A percentile compares a stretch with the other conserved stretches of the same genome.
These are phyloP conservation scores for Centropristis striata DNA, from an alignment of 2,113 vertebrate genomes.

Conservation along the genomic window DNA sequence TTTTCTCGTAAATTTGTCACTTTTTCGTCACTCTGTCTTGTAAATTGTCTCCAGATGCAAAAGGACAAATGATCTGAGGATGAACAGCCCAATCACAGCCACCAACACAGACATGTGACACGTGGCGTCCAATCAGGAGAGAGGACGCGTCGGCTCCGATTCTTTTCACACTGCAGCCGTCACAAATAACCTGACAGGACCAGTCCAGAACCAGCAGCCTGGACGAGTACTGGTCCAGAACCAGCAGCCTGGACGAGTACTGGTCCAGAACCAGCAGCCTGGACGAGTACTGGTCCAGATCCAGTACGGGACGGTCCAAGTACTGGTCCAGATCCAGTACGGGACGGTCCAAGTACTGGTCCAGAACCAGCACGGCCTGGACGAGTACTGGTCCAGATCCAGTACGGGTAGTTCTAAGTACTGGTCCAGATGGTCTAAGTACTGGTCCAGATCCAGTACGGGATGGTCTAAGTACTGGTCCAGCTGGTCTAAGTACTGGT, in stretches of 20 bases:
- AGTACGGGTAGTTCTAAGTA: no score
- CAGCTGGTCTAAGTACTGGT: neutral
- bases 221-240: no score
- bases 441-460: no score
- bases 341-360: neutral
- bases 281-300: neutral
- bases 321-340: neutral
- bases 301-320: neutral
- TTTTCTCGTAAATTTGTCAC: no score
- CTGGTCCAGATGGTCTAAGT: no score
- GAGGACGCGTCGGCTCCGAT: conserved; percentile 49
- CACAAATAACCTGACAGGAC: neutral
- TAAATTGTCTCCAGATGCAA: no score
- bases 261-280: conserved; percentile 23
- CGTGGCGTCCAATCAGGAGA: conserved; percentile 55
- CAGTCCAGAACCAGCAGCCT: no score
- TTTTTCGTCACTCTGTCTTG: no score
- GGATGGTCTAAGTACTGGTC: no score
- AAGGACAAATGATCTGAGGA: no score
- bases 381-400: neutral
- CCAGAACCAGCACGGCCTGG: neutral
- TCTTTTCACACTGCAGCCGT: conserved; percentile 66
- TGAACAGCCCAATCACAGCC: neutral
- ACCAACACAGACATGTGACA: conserved; percentile 55
- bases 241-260: neutral